A percentile compares a stretch with the other conserved stretches of the same genome.
Evolutionary conservation across 2,113 vertebrate genomes (phyloP).

Genomic region (Coptodon bakossiorum): DNA sequence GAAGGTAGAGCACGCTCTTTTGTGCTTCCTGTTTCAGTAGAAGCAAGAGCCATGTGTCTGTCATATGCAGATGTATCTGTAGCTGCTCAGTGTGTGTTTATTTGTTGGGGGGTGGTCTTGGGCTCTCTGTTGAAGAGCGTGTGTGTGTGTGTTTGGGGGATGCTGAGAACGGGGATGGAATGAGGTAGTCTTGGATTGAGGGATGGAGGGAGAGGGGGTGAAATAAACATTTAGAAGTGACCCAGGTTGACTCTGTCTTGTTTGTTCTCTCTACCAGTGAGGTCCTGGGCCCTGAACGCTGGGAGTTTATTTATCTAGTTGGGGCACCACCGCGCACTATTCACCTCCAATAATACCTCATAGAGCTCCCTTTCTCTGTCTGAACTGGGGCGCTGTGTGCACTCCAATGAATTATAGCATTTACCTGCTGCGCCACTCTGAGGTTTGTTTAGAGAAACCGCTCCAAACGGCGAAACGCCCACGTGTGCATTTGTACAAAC

Average conservation of each 20-base stretch:
- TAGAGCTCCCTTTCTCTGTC: conserved; percentile 74
- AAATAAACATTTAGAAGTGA: conserved; percentile 80
- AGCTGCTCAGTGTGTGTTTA: conserved; percentile 52
- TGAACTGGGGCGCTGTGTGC: conserved; percentile 68
- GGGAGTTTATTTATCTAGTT: conserved; percentile 81
- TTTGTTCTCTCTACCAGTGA: conserved; percentile 82
- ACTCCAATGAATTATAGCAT: conserved; percentile 75
- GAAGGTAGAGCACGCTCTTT: background rate
- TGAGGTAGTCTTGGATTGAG: conserved; percentile 47
- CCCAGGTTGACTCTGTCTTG: conserved; percentile 78
- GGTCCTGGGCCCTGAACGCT: conserved; percentile 72
- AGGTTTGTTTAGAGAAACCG: conserved; percentile 71
- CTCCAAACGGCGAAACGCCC: conserved; percentile 61
- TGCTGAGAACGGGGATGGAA: conserved; percentile 48
- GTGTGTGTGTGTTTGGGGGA: conserved; percentile 2
- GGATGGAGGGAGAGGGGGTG: conserved; percentile 50
- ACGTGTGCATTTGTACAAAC: conserved; percentile 44
- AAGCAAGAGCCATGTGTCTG: conserved; percentile 19
- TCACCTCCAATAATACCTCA: conserved; percentile 78
- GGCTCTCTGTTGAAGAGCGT: conserved; percentile 19
- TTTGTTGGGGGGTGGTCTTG: conserved; percentile 57
- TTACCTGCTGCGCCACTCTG: conserved; percentile 65
- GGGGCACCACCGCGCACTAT: conserved; percentile 69
- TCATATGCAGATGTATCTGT: conserved; percentile 27
- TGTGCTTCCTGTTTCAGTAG: background rate